These are phyloP conservation scores for Globodera rostochiensis DNA, from an alignment of 1,140 invertebrate species.

Conservation along the genomic window DNA sequence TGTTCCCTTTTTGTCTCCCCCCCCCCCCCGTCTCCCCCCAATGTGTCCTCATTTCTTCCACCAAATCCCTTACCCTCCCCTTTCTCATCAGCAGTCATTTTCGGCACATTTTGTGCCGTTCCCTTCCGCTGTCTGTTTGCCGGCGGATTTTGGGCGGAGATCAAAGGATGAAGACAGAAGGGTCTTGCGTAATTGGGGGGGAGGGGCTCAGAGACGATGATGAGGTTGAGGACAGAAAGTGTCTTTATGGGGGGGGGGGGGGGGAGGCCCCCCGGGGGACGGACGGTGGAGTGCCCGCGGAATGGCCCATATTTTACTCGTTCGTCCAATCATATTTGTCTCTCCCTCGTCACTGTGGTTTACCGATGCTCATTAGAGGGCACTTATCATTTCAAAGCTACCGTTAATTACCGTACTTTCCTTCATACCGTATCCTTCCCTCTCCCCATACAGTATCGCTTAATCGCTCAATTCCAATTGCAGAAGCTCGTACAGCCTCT, in stretches of 20 bases:
- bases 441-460: background rate
- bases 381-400: too few species aligned
- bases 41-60: background rate
- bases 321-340: background rate
- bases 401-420: too few species aligned
- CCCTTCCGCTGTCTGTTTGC: background rate
- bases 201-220: conserved; percentile 1
- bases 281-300: background rate
- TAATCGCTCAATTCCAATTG: background rate
- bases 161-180: conserved; percentile 6
- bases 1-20: background rate
- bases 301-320: background rate
- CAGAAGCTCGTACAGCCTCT: background rate
- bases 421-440: background rate
- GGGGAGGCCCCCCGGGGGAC: too few species aligned
- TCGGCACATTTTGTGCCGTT: conserved; percentile 5
- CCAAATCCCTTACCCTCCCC: background rate
- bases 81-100: conserved; percentile 7
- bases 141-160: background rate
- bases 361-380: too few species aligned
- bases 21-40: background rate
- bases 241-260: conserved; percentile 4
- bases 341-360: too few species aligned
- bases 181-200: conserved; percentile 15
- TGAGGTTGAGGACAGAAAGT: background rate